Percentiles rank a stretch among this genome's conserved stretches.
Conservation (phyloP, 30 jellyfish, hydroid and myxozoan species). For the Aurelia sp. region DNA sequence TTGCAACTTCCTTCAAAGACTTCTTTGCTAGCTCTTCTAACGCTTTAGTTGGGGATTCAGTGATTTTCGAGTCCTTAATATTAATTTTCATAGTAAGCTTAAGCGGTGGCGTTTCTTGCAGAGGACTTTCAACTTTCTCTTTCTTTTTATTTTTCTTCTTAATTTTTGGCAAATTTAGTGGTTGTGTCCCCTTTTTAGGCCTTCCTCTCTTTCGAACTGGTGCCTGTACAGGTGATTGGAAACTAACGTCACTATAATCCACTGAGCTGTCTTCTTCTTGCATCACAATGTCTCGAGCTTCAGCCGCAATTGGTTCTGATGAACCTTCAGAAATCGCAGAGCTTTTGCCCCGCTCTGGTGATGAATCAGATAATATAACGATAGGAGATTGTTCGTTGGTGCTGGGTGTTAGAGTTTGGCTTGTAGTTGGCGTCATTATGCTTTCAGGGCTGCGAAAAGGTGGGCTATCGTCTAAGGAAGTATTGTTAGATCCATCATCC, state of each 20-base stretch:
- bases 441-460: neutral
- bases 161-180: neutral
- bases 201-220: conserved; percentile 42
- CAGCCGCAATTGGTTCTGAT: neutral
- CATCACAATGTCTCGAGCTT: neutral
- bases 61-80: conserved; percentile 53
- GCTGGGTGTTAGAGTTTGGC: neutral
- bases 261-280: neutral
- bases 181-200: conserved; percentile 16
- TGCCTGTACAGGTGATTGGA: neutral
- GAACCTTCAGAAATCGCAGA: neutral
- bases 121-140: conserved; percentile 13
- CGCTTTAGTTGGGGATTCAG: conserved; percentile 72
- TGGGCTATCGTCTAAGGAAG: neutral
- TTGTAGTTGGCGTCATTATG: neutral
- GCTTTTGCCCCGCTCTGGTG: conserved; percentile 28
- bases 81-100: conserved; percentile 57
- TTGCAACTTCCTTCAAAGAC: conserved; percentile 4
- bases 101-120: conserved; percentile 13
- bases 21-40: conserved; percentile 8
- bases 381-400: neutral
- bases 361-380: conserved; percentile 28
- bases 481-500: neutral
- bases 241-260: neutral
- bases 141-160: conserved; percentile 18